Conservation (phyloP, 2,888 invertebrate genomes). For the Agriopis aurantiaria region DNA sequence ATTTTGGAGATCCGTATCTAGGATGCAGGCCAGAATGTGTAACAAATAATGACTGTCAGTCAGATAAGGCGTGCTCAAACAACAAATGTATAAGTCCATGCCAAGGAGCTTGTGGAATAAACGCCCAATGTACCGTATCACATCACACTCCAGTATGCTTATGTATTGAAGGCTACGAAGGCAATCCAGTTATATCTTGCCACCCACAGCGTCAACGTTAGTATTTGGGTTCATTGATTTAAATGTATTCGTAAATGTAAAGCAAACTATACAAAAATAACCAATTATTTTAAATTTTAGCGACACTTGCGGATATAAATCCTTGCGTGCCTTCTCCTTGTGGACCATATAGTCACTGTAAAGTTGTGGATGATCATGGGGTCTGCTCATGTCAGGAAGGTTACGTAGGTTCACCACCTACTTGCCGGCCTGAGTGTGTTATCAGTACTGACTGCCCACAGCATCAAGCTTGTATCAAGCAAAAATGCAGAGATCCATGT, state of each 20-base stretch:
- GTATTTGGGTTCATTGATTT: constrained; percentile 50
- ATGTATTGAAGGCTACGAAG: constrained; percentile 92
- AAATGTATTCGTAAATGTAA: background rate
- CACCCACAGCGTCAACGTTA: constrained; percentile 76
- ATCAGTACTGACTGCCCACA: constrained; percentile 91
- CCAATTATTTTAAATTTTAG: constrained; percentile 63
- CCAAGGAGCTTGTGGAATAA: constrained; percentile 92
- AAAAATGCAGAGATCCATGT: constrained; percentile 92
- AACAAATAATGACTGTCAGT: constrained; percentile 92
- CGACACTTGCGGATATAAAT: constrained; percentile 79
- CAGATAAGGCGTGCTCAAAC: constrained; percentile 92
- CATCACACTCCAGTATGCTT: constrained; percentile 94
- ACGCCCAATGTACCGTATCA: constrained; percentile 92
- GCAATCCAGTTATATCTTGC: constrained; percentile 90
- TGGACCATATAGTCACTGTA: constrained; percentile 92
- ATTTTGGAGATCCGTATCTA: constrained; percentile 94
- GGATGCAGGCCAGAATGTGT: constrained; percentile 95
- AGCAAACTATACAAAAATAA: constrained; percentile 10
- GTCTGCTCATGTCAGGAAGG: constrained; percentile 92
- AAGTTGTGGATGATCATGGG: constrained; percentile 90
- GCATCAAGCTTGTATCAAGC: constrained; percentile 90
- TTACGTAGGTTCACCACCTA: constrained; percentile 92
- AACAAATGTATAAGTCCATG: constrained; percentile 95
- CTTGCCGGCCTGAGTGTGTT: constrained; percentile 92
- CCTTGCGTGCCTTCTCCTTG: constrained; percentile 92